Conservation (phyloP, 2,113 vertebrate genomes). For the Solenodon paradoxus region DNA sequence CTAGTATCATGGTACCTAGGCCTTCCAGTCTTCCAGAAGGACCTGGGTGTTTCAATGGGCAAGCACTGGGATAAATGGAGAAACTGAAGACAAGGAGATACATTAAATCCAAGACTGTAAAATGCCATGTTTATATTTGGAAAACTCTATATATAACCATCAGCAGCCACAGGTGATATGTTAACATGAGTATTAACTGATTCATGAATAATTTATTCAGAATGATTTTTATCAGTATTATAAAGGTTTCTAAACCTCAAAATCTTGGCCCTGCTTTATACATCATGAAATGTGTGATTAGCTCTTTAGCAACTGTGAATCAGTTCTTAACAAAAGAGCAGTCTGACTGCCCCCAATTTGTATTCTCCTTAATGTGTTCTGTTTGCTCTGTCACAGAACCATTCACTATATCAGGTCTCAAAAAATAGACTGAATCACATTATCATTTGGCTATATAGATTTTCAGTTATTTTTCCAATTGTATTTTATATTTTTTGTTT, state of each 20-base stretch:
- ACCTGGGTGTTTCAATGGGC: not conserved
- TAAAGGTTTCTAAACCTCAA: constrained; percentile 63
- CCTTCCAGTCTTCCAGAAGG: not conserved
- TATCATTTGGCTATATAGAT: not conserved
- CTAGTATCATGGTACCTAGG: not conserved
- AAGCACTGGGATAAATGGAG: not conserved
- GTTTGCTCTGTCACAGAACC: not conserved
- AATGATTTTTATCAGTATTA: constrained; percentile 60
- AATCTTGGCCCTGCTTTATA: constrained; percentile 51
- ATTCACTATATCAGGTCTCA: not conserved
- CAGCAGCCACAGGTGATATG: not conserved
- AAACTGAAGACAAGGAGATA: not conserved
- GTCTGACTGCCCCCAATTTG: not conserved
- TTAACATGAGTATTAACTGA: not conserved
- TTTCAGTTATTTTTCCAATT: not conserved
- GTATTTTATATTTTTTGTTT: not conserved
- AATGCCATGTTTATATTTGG: not conserved
- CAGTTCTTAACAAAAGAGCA: constrained; percentile 45
- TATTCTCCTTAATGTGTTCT: not conserved
- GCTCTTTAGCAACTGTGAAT: constrained; percentile 55
- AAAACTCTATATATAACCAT: not conserved
- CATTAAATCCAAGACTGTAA: not conserved
- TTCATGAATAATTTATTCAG: constrained; percentile 34
- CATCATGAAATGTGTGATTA: constrained; percentile 58
- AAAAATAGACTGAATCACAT: not conserved